Evolutionary conservation across 1,140 invertebrate species (phyloP).

Genomic region (Macrobrachium nipponense): DNA sequence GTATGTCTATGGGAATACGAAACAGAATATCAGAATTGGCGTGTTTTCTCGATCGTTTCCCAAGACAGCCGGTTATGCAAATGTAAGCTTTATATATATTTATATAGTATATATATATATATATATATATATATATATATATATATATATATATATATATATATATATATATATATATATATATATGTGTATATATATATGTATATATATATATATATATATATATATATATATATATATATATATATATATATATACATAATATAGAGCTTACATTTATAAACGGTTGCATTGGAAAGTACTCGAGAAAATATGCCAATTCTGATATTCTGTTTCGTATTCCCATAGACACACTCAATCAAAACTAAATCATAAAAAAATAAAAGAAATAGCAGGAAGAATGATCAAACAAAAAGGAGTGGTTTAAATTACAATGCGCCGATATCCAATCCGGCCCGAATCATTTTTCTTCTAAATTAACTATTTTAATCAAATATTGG

Average conservation of each 20-base stretch:
- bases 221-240: conserved; percentile 19
- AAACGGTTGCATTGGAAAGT: background rate
- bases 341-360: too few relatives aligned
- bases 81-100: conserved; percentile 18
- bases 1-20: too few relatives aligned
- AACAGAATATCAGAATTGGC: too few relatives aligned
- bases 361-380: too few relatives aligned
- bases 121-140: conserved; percentile 29
- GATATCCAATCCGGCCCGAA: too few relatives aligned
- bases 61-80: background rate
- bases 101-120: conserved; percentile 42
- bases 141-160: conserved; percentile 5
- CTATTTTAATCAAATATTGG: too few relatives aligned
- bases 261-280: background rate
- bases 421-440: too few relatives aligned
- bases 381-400: too few relatives aligned
- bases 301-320: background rate
- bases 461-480: background rate
- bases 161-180: background rate
- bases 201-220: conserved; percentile 36
- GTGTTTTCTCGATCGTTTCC: background rate
- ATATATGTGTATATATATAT: conserved; percentile 13
- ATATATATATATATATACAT: conserved; percentile 35
- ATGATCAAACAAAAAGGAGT: too few relatives aligned
- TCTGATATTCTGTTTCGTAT: too few relatives aligned